Base-by-base conservation (phyloP, 2,888 invertebrate genomes). In the Eristalis intricaria region DNA sequence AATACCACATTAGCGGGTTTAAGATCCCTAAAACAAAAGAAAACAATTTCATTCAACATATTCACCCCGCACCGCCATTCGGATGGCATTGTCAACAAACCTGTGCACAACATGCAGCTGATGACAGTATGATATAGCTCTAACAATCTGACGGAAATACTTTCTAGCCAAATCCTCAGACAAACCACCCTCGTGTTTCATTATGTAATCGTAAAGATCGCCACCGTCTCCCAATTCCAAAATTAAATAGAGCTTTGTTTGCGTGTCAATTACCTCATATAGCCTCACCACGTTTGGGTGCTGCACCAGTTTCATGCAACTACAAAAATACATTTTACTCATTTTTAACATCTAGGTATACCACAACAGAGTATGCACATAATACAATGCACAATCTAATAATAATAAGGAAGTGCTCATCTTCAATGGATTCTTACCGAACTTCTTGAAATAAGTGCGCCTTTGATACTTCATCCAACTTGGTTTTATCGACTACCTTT, bases 1-100 rank as follows among this genome's bases (percentile, higher is more conserved):
- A 99, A 99, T 69, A 99, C 99, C 83, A 99, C 99, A 94, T 99
- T 99, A 94, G 99, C 99, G 15, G 99, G 99, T 94, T 99, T 99
- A 89, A 99, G 95, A 94, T 99, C 99, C 89, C 99, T 95, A 90
- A 64, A 88, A 85, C 56, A 82, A 65, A 29, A 11, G 61, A 65
- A 70, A 63, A 60, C 19, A 61, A 1, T 1, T 66, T 13, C 13
- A 63, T 40, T 64, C 19, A n/a, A 19, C 19, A 29, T 58, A 32
- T 1, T 22, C 35, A 2, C 35, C 1, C 29, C n/a, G n/a, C n/a
- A 5, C 26, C 1, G 2, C 22, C 35, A 0, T 19, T 8, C 50
- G 8, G 50, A 19, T 19, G 8, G 56, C 38, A 70, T 15, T 60
- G n/a, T 50, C 50, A 50, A 70, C 63, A 85, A 74, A 93, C 93